phyloP scores from a whole-genome alignment of 2,888 invertebrate genomes.

The Orchesella flavescens region DNA sequence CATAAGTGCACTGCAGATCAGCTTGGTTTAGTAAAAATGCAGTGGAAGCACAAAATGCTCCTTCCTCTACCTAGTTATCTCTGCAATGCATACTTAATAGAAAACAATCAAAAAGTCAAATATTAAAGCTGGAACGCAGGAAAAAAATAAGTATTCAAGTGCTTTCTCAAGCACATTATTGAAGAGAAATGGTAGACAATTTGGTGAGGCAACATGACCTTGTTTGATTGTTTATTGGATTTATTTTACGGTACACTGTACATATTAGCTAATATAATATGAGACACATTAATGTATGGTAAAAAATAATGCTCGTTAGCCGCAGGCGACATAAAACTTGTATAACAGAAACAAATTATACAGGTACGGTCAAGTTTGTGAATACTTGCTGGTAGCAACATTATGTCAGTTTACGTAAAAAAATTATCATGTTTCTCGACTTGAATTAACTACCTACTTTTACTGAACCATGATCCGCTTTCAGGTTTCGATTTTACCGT shows the following conservation, averaged over 20 bases:
- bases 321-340: too few species aligned
- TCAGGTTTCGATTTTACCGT: too few species aligned
- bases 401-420: too few species aligned
- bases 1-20: constrained; percentile 55
- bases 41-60: background rate
- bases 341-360: too few species aligned
- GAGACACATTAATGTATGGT: too few species aligned
- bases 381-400: too few species aligned
- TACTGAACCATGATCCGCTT: too few species aligned
- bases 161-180: constrained; percentile 48
- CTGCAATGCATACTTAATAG: constrained; percentile 60
- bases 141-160: constrained; percentile 36
- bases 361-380: too few species aligned
- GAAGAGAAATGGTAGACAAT: constrained; percentile 30
- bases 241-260: background rate
- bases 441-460: too few species aligned
- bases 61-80: constrained; percentile 31
- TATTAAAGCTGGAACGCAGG: constrained; percentile 17
- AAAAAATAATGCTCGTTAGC: too few species aligned
- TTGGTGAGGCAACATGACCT: constrained; percentile 8
- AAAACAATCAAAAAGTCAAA: constrained; percentile 30
- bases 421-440: too few species aligned
- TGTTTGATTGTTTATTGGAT: background rate
- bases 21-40: background rate
- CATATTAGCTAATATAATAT: too few species aligned